Base-by-base conservation (phyloP, 2,113 vertebrate genomes). In the Phaetusa simplex region DNA sequence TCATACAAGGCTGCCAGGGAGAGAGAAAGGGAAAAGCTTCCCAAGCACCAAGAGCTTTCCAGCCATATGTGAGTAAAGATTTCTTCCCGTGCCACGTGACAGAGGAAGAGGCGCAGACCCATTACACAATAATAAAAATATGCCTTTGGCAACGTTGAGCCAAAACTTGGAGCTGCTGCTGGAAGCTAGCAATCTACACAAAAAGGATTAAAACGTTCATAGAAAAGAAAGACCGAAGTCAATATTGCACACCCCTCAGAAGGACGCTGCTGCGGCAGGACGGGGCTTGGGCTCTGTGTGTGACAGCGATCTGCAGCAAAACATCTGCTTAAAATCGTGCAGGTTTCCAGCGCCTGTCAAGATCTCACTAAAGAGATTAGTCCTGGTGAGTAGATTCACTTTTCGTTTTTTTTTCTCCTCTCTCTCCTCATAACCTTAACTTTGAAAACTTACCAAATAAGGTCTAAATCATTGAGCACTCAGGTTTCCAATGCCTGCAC, bases 61-160 rank as follows among this genome's bases (percentile, higher is more conserved):
- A 93, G 94, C 94, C 97, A 77, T 80, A 93, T 96, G 97, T 90
- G 87, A 3, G 0, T 71, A 79, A 74, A 87, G 72, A 81, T 67
- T 95, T 93, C 88, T 96, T 76, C 83, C 92, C 11, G 1, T 53
- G 90, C 95, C 98, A 98, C 98, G 98, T 98, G 98, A 98, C 97
- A 1, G 71, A 80, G 94, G 93, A 88, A 93, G 74, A 94, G 86
- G 85, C 97, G 43, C 96, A 62, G 89, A 93, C 91, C 95, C 95
- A 97, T 98, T 98, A 98, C 98, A 95, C 97, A 97, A 97, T 98
- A 97, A 97, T 97, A 93, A 96, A 98, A 98, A 97, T 98, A 98
- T 98, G 98, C 96, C 96, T 92, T 94, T 95, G 96, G 97, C 96
- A 94, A 76, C 29, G 12, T 52, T 29, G 58, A 95, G 95, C 94